Evolutionary conservation across 2,888 invertebrate species (phyloP), one percentile per base, ranked within the genome.

Genomic region (Apoderus coryli): DNA sequence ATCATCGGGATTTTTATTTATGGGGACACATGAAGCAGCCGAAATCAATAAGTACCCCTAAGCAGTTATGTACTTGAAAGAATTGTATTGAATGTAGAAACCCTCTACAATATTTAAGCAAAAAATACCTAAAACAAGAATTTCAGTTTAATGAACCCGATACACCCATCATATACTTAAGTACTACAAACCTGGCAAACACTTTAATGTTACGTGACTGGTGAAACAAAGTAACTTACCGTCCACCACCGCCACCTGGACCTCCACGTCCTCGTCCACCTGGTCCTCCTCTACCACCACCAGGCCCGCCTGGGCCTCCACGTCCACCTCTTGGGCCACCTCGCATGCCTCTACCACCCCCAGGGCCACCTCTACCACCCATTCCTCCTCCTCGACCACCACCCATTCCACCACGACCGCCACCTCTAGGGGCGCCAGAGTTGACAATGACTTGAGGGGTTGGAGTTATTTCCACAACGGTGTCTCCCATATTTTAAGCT

Each of bases 181-280:
- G n/a, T n/a, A n/a, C n/a, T n/a, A n/a, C n/a, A n/a, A n/a, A n/a
- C n/a, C n/a, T n/a, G n/a, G n/a, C n/a, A n/a, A n/a, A n/a, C n/a
- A n/a, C n/a, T n/a, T 10, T n/a, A n/a, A 14, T 3, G n/a, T 9
- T 6, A 37, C 22, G 31, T 29, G 40, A 41, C 43, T 29, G 33
- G 38, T 24, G 37, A 37, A 29, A 44, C 46, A 25, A 42, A 9
- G 31, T 14, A 10, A 13, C n/a, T 27, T 26, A 11, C 4, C 34
- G 37, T 3, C 31, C 34, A 12, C 35, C 35, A 4, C 32, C 24
- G 12, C 22, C 22, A 3, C 35, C 35, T 3, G 41, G 43, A 7
- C 46, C 47, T 4, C 47, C 46, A 9, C 47, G 42, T 13, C 47
- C 47, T 27, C 47, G 24, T 43, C 44, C 44, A 45, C 46, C 46